Percentiles rank a stretch among this genome's conserved stretches.
Evolutionary conservation across 2,888 invertebrate species (phyloP).

Genomic region (Meiosimyza decipiens): DNA sequence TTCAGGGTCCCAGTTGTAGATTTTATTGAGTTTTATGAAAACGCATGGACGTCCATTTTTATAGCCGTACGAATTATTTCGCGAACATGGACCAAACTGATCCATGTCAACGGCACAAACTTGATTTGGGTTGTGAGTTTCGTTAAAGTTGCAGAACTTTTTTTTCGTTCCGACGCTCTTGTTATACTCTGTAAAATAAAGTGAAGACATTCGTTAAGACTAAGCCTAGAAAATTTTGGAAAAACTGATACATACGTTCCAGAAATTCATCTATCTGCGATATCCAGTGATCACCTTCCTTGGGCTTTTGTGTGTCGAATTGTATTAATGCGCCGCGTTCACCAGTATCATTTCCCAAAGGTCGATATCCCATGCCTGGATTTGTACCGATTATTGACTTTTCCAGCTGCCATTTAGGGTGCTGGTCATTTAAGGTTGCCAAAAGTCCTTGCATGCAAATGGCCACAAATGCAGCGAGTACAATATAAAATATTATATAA

Average conservation of each 20-base stretch:
- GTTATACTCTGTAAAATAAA: constrained; percentile 62
- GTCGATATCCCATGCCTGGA: constrained; percentile 76
- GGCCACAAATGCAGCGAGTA: constrained; percentile 84
- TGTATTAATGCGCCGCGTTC: constrained; percentile 73
- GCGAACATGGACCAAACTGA: constrained; percentile 70
- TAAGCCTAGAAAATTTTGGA: too few species aligned
- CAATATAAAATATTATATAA: constrained; percentile 88
- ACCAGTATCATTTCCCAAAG: constrained; percentile 68
- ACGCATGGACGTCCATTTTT: constrained; percentile 82
- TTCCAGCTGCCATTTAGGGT: constrained; percentile 81
- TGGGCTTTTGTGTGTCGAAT: constrained; percentile 70
- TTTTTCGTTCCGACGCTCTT: constrained; percentile 68
- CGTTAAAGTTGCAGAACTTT: constrained; percentile 70
- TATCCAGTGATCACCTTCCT: constrained; percentile 70
- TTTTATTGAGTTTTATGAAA: constrained; percentile 86
- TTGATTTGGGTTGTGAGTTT: constrained; percentile 65
- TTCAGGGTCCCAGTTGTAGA: constrained; percentile 79
- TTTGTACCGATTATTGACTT: constrained; percentile 80
- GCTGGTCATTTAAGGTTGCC: constrained; percentile 74
- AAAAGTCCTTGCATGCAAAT: constrained; percentile 88
- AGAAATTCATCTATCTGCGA: constrained; percentile 70
- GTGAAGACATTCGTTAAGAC: not conserved
- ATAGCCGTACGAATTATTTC: constrained; percentile 74
- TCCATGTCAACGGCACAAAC: constrained; percentile 70
- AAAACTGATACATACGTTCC: constrained; percentile 67